Evolutionary conservation across 2,113 vertebrate genomes (phyloP).

Genomic region (Saguinus midas): DNA sequence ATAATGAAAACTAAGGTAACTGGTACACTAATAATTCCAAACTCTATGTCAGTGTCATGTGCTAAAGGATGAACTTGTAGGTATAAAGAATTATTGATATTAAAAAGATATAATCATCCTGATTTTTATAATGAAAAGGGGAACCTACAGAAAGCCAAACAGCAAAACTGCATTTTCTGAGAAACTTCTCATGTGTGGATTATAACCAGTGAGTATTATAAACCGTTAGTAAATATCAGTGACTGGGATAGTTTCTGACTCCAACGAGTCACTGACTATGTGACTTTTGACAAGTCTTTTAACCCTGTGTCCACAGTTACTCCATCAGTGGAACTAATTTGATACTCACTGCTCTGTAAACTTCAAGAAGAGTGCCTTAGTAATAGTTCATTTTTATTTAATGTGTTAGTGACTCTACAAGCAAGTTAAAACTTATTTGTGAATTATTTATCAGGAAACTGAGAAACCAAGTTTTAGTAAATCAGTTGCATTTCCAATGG

Average conservation of each 20-base stretch:
- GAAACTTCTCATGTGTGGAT: background rate
- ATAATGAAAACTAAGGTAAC: background rate
- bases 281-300: background rate
- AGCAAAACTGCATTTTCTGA: background rate
- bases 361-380: background rate
- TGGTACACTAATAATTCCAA: background rate
- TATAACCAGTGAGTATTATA: background rate
- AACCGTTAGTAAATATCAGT: constrained; percentile 14
- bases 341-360: background rate
- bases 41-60: background rate
- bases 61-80: background rate
- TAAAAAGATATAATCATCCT: background rate
- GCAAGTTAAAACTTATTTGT: background rate
- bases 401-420: background rate
- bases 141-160: background rate
- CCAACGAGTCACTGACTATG: background rate
- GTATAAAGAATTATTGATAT: background rate
- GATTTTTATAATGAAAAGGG: constrained; percentile 2
- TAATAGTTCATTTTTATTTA: background rate
- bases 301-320: background rate
- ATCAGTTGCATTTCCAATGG: background rate
- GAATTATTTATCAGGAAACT: background rate
- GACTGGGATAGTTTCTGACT: background rate
- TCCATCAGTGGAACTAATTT: background rate
- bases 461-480: background rate